A percentile compares a stretch with the other conserved stretches of the same genome.
phyloP scores from a whole-genome alignment of 1,140 invertebrate genomes.

The Calosoma granatense region DNA sequence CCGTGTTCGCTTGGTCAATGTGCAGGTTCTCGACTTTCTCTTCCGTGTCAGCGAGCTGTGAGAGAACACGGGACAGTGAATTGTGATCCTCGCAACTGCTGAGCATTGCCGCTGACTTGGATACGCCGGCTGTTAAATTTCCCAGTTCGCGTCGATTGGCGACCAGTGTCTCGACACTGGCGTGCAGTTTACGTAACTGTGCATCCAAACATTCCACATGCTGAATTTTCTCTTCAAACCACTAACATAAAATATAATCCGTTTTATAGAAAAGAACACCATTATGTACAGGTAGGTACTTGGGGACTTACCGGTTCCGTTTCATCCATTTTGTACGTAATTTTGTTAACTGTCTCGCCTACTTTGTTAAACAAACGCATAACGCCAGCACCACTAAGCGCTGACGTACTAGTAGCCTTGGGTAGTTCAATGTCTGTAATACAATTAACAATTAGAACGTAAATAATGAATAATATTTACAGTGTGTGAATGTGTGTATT shows the following conservation, averaged over 20 bases:
- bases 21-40: slow-evolving; percentile 80
- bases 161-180: slow-evolving; percentile 81
- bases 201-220: slow-evolving; percentile 88
- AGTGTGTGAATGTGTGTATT: too few species aligned
- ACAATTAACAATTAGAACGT: background rate
- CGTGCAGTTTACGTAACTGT: slow-evolving; percentile 79
- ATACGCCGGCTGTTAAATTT: slow-evolving; percentile 64
- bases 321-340: slow-evolving; percentile 99
- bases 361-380: slow-evolving; percentile 93
- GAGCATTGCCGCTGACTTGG: slow-evolving; percentile 82
- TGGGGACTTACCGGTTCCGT: slow-evolving; percentile 88
- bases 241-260: too few species aligned
- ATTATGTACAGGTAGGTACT: too few species aligned
- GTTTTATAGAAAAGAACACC: slow-evolving; percentile 17
- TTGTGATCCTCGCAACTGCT: slow-evolving; percentile 94
- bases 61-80: slow-evolving; percentile 79
- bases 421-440: slow-evolving; percentile 78
- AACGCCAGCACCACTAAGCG: slow-evolving; percentile 90
- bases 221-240: slow-evolving; percentile 95
- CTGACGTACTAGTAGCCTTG: slow-evolving; percentile 90
- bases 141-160: slow-evolving; percentile 80
- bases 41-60: slow-evolving; percentile 87
- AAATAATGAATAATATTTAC: background rate
- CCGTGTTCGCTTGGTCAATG: slow-evolving; percentile 86
- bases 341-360: slow-evolving; percentile 96